Percentiles rank a stretch among this genome's conserved stretches.
Evolutionary conservation across 2,113 vertebrate species (phyloP).

Genomic region (Bubo scandiacus): DNA sequence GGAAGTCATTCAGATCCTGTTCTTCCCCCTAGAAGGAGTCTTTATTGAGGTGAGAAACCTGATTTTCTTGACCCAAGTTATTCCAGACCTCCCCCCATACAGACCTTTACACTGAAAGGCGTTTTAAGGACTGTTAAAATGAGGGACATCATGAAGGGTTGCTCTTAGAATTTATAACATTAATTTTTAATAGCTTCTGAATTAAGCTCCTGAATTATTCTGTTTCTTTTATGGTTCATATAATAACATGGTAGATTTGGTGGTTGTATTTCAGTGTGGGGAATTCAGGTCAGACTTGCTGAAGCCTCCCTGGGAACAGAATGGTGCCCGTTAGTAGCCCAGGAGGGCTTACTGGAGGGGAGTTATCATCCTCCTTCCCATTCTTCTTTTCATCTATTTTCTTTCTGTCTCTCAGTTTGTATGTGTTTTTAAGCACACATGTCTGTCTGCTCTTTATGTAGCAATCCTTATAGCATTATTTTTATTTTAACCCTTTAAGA

Average conservation of each 20-base stretch:
- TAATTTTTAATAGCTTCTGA: slow-evolving; percentile 59
- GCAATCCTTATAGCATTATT: background rate
- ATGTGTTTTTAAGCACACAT: background rate
- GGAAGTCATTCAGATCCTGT: background rate
- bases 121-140: slow-evolving; percentile 37
- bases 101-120: background rate
- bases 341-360: background rate
- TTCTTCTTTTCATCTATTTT: background rate
- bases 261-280: background rate
- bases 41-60: background rate
- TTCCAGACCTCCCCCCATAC: background rate
- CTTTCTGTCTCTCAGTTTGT: background rate
- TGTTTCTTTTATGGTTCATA: slow-evolving; percentile 50
- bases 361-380: background rate
- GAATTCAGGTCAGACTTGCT: slow-evolving; percentile 37
- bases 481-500: background rate
- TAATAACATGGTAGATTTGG: background rate
- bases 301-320: background rate
- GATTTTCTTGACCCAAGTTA: background rate
- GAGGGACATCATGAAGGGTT: background rate
- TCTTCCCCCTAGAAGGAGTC: background rate
- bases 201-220: slow-evolving; percentile 66
- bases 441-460: background rate
- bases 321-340: background rate
- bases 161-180: slow-evolving; percentile 35